phyloP scores from a whole-genome alignment of 2,888 invertebrate genomes.

The Apoda limacodes region DNA sequence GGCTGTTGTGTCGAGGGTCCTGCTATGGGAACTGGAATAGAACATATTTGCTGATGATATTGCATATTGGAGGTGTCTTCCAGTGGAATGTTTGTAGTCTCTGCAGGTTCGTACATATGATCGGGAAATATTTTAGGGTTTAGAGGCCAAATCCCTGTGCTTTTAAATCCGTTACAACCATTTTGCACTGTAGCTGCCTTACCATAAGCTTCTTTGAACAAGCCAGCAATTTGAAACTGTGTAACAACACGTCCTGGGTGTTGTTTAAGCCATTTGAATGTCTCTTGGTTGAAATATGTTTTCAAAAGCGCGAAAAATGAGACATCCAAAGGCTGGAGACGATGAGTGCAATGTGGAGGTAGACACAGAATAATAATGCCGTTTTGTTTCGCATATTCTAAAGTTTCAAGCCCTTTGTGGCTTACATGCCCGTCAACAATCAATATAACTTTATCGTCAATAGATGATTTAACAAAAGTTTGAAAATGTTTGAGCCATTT shows the following conservation, averaged over 20 bases:
- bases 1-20: too few relatives aligned
- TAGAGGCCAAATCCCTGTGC: constrained; percentile 14
- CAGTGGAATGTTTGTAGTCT: constrained; percentile 23
- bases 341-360: constrained; percentile 7
- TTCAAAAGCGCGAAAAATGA: constrained; percentile 4
- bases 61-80: too few relatives aligned
- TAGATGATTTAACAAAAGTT: constrained; percentile 2
- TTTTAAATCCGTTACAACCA: constrained; percentile 18
- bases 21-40: too few relatives aligned
- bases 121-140: constrained; percentile 17
- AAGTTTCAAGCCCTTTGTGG: constrained; percentile 11
- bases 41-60: too few relatives aligned
- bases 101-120: constrained; percentile 23
- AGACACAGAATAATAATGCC: constrained; percentile 8
- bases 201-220: constrained; percentile 25
- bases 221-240: constrained; percentile 22
- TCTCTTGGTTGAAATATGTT: constrained; percentile 23
- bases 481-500: constrained; percentile 12
- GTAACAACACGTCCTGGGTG: constrained; percentile 27
- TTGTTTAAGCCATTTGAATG: constrained; percentile 22
- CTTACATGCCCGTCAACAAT: constrained; percentile 10
- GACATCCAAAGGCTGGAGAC: constrained; percentile 6
- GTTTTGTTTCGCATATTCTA: constrained; percentile 10
- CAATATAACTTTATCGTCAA: constrained; percentile 3
- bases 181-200: constrained; percentile 21